phyloP scores from a whole-genome alignment of 2,888 invertebrate genomes.

The Fragum sueziense region DNA sequence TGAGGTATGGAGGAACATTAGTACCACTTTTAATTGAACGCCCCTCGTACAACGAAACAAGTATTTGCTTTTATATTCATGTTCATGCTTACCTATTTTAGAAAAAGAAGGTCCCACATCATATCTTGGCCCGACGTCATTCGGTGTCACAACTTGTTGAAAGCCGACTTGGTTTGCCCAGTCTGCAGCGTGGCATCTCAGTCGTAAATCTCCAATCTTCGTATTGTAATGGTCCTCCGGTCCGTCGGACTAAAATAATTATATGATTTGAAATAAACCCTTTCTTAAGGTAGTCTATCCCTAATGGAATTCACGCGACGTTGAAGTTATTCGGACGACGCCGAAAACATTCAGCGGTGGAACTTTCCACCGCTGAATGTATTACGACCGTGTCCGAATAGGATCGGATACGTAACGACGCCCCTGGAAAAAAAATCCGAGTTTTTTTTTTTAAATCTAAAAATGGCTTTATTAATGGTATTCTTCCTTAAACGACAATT shows the following conservation, averaged over 20 bases:
- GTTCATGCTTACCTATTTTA: neutral
- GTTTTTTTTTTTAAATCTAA: neutral
- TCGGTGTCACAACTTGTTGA: constrained; percentile 43
- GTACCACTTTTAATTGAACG: too few relatives aligned
- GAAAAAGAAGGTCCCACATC: constrained; percentile 54
- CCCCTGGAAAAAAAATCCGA: neutral
- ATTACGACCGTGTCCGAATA: too few relatives aligned
- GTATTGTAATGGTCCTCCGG: constrained; percentile 35
- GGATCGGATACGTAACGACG: too few relatives aligned
- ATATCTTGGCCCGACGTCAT: constrained; percentile 58
- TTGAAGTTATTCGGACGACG: too few relatives aligned
- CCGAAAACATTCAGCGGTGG: too few relatives aligned
- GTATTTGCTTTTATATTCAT: too few relatives aligned
- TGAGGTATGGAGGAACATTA: too few relatives aligned
- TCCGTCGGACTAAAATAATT: constrained; percentile 25
- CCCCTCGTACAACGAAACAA: too few relatives aligned
- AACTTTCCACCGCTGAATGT: too few relatives aligned
- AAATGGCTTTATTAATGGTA: neutral
- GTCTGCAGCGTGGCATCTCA: constrained; percentile 49
- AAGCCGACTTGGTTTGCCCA: constrained; percentile 55
- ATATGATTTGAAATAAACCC: neutral
- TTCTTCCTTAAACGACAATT: too few relatives aligned
- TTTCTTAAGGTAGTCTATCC: neutral
- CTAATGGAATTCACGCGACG: too few relatives aligned
- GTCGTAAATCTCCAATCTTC: constrained; percentile 35